Conservation (phyloP, 2,888 invertebrate species). For the Pollenia amentaria region DNA sequence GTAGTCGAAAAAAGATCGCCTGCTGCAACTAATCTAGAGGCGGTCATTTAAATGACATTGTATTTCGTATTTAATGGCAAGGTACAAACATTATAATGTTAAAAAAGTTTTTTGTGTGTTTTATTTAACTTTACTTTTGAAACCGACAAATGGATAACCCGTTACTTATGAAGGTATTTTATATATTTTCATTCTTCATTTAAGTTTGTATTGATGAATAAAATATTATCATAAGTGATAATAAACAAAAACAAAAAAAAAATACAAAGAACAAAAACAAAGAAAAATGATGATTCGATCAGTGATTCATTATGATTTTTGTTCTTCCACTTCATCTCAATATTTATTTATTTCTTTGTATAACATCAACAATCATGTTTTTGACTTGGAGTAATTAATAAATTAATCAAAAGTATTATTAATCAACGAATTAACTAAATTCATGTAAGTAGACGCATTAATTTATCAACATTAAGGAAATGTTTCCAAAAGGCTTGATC, state of each 20-base stretch:
- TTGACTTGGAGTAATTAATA: constrained; percentile 51
- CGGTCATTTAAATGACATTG: too few relatives aligned
- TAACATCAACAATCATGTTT: constrained; percentile 48
- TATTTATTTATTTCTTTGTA: constrained; percentile 2
- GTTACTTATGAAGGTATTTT: not conserved
- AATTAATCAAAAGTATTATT: constrained; percentile 49
- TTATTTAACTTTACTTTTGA: too few relatives aligned
- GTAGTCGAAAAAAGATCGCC: too few relatives aligned
- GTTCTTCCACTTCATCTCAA: constrained; percentile 4
- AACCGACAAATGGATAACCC: too few relatives aligned
- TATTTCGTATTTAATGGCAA: too few relatives aligned
- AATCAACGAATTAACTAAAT: constrained; percentile 6
- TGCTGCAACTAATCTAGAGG: too few relatives aligned
- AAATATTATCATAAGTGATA: not conserved
- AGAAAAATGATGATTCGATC: constrained; percentile 15
- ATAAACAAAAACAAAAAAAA: not conserved
- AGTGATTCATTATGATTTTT: constrained; percentile 53
- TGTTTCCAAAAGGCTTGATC: too few relatives aligned
- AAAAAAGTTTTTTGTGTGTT: too few relatives aligned
- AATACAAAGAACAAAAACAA: constrained; percentile 4
- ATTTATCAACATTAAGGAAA: too few relatives aligned
- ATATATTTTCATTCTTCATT: constrained; percentile 5
- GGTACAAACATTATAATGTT: too few relatives aligned
- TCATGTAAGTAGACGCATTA: too few relatives aligned
- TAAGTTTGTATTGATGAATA: constrained; percentile 41